Evolutionary conservation across 2,113 vertebrate species (phyloP), one percentile per base, ranked within the genome.

Genomic region (Carassius auratus): DNA sequence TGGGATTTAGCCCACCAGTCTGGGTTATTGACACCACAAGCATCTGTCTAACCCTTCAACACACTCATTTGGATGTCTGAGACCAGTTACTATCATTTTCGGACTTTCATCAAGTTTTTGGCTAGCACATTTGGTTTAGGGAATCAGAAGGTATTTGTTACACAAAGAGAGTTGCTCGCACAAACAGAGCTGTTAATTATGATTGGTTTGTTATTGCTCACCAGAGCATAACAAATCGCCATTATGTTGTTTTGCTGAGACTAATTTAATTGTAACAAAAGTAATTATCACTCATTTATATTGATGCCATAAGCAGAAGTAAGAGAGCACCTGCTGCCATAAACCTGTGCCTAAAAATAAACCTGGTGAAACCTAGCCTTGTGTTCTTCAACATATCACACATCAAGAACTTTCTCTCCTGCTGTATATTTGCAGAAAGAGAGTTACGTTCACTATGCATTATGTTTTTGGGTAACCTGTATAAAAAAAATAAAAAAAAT

Each of bases 181-280:
- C 94, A 95, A 95, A 96, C 95, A 92, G 95, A 95, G 95, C 94
- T 95, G 96, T 96, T 97, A 97, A 97, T 97, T 97, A 97, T 96
- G 96, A 97, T 96, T 96, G 96, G 96, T 97, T 96, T 97, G 96
- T 96, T 96, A 96, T 96, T 96, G 96, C 96, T 96, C 96, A 95
- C 96, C 94, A 93, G 96, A 97, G 96, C 96, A 96, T 96, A 96
- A 96, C 96, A 97, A 97, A 97, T 97, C 96, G 95, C 96, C 96
- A 96, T 97, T 97, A 97, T 97, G 96, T 96, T 97, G 96, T 97
- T 97, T 96, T 96, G 96, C 96, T 95, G 95, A 96, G 95, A 96
- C 95, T 97, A 97, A 97, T 97, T 97, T 97, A 97, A 97, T 97
- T 97, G 96, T 97, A 96, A 97, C 96, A 97, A 97, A 97, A 96